Evolutionary conservation across 2,113 vertebrate genomes (phyloP).

Genomic region (Rhea americana): DNA sequence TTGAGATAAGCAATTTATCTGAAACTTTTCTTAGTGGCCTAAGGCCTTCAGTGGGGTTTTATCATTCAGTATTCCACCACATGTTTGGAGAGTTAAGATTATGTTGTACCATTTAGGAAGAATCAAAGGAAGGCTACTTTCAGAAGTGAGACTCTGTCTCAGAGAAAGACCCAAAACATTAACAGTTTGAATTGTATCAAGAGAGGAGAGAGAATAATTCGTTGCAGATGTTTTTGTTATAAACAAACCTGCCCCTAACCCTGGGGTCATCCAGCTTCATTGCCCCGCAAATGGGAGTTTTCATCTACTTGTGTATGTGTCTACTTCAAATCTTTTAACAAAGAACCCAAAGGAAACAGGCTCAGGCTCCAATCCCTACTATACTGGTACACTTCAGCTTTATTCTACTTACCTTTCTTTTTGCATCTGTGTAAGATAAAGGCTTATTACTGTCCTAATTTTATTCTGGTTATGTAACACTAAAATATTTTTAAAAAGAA

Average conservation of each 20-base stretch:
- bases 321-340: background rate
- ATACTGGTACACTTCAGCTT: background rate
- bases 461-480: background rate
- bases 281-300: background rate
- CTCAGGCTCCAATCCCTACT: background rate
- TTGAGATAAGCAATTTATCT: conserved; percentile 22
- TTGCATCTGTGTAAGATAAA: background rate
- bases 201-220: background rate
- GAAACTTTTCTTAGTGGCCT: background rate
- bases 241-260: background rate
- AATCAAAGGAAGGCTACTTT: background rate
- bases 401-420: background rate
- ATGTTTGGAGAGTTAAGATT: background rate
- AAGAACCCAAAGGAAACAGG: background rate
- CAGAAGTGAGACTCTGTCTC: background rate
- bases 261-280: background rate
- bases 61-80: background rate
- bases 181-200: background rate
- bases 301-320: background rate
- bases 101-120: background rate
- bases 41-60: background rate
- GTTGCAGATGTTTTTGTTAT: background rate
- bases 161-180: background rate
- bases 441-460: background rate
- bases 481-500: background rate